Evolutionary conservation across 2,888 invertebrate genomes (phyloP).

Genomic region (Aleiodes testaceus): DNA sequence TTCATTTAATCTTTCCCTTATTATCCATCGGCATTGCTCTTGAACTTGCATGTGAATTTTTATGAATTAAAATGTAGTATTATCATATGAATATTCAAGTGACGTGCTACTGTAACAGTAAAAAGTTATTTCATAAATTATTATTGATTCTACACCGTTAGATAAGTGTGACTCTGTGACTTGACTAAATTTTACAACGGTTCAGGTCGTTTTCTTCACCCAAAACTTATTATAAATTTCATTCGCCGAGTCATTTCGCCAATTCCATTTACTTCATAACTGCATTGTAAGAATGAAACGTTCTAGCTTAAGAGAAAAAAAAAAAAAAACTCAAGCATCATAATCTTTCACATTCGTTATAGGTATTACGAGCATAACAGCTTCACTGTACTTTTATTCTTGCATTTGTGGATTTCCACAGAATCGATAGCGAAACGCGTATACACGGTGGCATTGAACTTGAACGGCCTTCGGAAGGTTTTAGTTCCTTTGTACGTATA

Average conservation of each 20-base stretch:
- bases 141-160: conserved; percentile 27
- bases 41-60: too few species aligned
- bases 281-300: conserved; percentile 10
- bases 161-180: conserved; percentile 13
- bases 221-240: conserved; percentile 20
- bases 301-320: background rate
- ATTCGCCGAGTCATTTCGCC: conserved; percentile 26
- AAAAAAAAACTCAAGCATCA: conserved; percentile 5
- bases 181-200: conserved; percentile 16
- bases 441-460: conserved; percentile 42
- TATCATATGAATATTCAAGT: too few species aligned
- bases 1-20: background rate
- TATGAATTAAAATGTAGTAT: too few species aligned
- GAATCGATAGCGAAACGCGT: conserved; percentile 28
- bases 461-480: conserved; percentile 36
- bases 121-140: background rate
- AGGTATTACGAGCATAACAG: conserved; percentile 22
- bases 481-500: conserved; percentile 30
- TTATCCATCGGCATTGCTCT: too few species aligned
- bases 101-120: too few species aligned
- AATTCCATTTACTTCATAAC: conserved; percentile 2
- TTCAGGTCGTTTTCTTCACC: background rate
- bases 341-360: conserved; percentile 24
- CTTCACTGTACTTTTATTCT: conserved; percentile 2
- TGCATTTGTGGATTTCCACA: conserved; percentile 24